These are phyloP conservation scores for Periophthalmus magnuspinnatus DNA, from an alignment of 2,797 vertebrate genomes.

Conservation along the genomic window DNA sequence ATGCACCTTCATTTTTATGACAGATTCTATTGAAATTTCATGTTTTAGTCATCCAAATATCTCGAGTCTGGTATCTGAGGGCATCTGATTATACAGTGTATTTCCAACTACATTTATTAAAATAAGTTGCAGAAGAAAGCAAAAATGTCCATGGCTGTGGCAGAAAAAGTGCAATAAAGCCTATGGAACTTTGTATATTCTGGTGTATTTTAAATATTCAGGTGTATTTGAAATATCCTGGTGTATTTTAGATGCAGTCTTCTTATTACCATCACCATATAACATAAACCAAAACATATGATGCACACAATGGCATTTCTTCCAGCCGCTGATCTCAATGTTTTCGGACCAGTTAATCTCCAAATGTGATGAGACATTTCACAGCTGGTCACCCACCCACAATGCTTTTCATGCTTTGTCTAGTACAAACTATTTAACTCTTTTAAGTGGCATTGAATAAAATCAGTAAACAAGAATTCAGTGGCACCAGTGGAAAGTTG, in stretches of 20 bases:
- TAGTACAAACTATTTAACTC: background rate
- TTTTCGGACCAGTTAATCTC: background rate
- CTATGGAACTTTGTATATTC: no score
- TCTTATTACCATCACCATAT: background rate
- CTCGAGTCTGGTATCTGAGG: background rate
- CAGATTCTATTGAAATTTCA: background rate
- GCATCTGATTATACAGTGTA: no score
- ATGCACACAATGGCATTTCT: background rate
- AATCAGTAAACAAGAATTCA: background rate
- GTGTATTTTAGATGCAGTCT: no score
- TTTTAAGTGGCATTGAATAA: conserved; percentile 10
- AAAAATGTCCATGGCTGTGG: no score
- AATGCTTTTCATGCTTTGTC: background rate
- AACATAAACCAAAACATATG: background rate
- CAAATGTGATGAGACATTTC: background rate
- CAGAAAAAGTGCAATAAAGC: no score
- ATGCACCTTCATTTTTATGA: no score
- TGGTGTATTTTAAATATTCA: no score
- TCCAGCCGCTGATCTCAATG: background rate
- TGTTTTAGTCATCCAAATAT: background rate
- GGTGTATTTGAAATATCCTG: no score
- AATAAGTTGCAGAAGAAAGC: no score
- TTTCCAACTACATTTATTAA: no score
- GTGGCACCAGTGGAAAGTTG: background rate
- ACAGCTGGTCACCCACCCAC: background rate